Conservation (phyloP, 2,888 invertebrate genomes). For the Xiphydria camelus region DNA sequence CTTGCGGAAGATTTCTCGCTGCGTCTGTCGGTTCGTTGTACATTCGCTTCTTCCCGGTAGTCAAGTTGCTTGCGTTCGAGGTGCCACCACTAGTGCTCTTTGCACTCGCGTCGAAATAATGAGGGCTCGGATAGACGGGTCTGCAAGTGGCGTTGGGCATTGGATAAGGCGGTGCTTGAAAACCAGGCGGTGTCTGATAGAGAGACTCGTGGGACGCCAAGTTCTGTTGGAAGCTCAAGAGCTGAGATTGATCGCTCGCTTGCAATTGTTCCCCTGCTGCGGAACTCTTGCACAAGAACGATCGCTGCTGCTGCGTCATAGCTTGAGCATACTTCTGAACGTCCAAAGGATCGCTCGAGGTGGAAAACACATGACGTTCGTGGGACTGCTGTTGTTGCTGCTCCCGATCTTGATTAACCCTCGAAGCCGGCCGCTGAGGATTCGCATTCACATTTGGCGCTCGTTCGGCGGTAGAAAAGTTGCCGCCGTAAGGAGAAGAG, state of each 20-base stretch:
- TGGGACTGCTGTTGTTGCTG: slow-evolving; percentile 33
- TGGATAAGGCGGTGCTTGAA: slow-evolving; percentile 48
- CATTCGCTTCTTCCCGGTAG: slow-evolving; percentile 51
- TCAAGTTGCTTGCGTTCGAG: slow-evolving; percentile 31
- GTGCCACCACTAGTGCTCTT: slow-evolving; percentile 28
- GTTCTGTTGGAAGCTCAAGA: slow-evolving; percentile 48
- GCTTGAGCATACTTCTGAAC: slow-evolving; percentile 34
- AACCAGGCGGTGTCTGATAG: slow-evolving; percentile 44
- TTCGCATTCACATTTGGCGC: slow-evolving; percentile 36
- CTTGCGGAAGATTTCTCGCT: slow-evolving; percentile 35
- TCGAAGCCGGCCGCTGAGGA: slow-evolving; percentile 31
- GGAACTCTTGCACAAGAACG: slow-evolving; percentile 27
- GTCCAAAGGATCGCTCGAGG: slow-evolving; percentile 34
- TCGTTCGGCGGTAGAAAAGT: slow-evolving; percentile 6
- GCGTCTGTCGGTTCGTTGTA: slow-evolving; percentile 44
- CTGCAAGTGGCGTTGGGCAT: slow-evolving; percentile 45
- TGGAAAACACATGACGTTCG: slow-evolving; percentile 36
- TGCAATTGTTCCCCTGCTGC: slow-evolving; percentile 20
- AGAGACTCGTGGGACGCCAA: slow-evolving; percentile 44
- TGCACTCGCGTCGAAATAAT: slow-evolving; percentile 47
- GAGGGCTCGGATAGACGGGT: slow-evolving; percentile 49
- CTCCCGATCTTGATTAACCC: slow-evolving; percentile 28
- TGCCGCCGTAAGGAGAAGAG: slow-evolving; percentile 8
- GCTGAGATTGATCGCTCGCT: slow-evolving; percentile 37
- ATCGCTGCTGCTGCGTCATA: slow-evolving; percentile 32